phyloP scores from a whole-genome alignment of 2,797 vertebrate species.

The Sebastes aleutianus region DNA sequence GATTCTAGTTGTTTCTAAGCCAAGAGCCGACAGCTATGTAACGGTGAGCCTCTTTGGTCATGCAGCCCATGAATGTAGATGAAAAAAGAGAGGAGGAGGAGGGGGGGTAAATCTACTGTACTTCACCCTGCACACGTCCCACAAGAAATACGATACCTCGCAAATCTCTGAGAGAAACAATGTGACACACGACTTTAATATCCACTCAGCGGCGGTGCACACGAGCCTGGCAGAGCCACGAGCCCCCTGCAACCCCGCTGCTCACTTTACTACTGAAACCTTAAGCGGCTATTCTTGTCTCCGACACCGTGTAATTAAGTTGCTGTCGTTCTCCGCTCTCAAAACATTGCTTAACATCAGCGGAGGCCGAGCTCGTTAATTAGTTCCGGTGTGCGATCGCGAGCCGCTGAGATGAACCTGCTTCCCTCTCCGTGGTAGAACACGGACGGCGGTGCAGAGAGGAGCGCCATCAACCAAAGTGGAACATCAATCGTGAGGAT shows the following conservation, averaged over 20 bases:
- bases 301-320: slow-evolving; percentile 71
- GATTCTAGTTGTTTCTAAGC: slow-evolving; percentile 3
- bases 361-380: slow-evolving; percentile 70
- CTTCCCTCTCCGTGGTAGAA: slow-evolving; percentile 24
- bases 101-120: slow-evolving; percentile 24
- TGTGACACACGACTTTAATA: slow-evolving; percentile 57
- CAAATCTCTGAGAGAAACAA: slow-evolving; percentile 57
- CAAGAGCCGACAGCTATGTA: background rate
- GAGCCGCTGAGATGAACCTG: slow-evolving; percentile 48
- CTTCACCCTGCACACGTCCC: slow-evolving; percentile 29
- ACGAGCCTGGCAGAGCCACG: slow-evolving; percentile 17
- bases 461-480: slow-evolving; percentile 64
- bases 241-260: slow-evolving; percentile 3
- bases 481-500: slow-evolving; percentile 69
- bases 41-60: slow-evolving; percentile 18
- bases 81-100: background rate
- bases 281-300: slow-evolving; percentile 61
- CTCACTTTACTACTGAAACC: slow-evolving; percentile 43
- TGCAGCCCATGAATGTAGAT: background rate
- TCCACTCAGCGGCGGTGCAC: slow-evolving; percentile 29
- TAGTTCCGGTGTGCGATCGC: slow-evolving; percentile 73
- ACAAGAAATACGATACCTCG: slow-evolving; percentile 37
- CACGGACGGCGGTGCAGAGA: background rate
- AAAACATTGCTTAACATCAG: slow-evolving; percentile 72
- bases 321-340: slow-evolving; percentile 65